Evolutionary conservation across 2,797 vertebrate genomes (phyloP).

Genomic region (Erethizon dorsatum): DNA sequence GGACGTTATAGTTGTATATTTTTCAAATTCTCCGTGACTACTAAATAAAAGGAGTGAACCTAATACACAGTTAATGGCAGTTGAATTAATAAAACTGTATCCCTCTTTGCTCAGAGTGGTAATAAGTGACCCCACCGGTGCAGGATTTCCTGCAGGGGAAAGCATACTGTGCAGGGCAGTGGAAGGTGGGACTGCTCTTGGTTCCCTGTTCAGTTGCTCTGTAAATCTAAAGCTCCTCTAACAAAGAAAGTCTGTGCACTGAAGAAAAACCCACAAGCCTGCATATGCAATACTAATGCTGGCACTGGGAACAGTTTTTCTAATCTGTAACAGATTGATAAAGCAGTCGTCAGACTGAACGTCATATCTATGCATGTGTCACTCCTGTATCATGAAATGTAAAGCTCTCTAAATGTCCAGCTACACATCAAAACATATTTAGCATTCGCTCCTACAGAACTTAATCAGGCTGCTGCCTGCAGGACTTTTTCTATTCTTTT

Average conservation of each 20-base stretch:
- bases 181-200: too few species aligned
- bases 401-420: conserved; percentile 47
- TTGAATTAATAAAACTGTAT: background rate
- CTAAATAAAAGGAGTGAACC: background rate
- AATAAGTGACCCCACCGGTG: background rate
- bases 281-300: background rate
- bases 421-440: background rate
- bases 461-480: background rate
- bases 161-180: background rate
- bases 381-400: background rate
- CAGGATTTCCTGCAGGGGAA: background rate
- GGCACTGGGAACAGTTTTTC: background rate
- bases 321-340: background rate
- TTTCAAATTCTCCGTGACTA: background rate
- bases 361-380: background rate
- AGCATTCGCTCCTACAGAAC: background rate
- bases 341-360: background rate
- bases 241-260: background rate
- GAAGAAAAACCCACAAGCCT: background rate
- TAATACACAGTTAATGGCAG: background rate
- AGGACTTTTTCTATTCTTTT: background rate
- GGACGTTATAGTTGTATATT: background rate
- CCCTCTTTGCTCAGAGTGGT: background rate
- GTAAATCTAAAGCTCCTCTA: background rate
- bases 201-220: background rate